Conservation (phyloP, 2,113 vertebrate genomes). For the Uria aalge region DNA sequence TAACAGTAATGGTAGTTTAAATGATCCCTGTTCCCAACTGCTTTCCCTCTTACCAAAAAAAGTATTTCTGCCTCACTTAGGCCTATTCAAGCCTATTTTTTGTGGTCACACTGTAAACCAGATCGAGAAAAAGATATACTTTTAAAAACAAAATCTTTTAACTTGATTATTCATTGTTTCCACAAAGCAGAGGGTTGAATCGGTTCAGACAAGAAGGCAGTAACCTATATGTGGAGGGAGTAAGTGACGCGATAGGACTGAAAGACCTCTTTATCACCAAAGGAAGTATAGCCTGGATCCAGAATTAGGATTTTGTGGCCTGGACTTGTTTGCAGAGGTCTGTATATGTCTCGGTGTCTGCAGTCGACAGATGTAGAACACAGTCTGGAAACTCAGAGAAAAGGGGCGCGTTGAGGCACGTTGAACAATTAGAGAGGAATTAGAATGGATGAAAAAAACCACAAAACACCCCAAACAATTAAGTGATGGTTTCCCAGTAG, state of each 20-base stretch:
- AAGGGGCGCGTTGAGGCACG: background rate
- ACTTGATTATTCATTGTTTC: background rate
- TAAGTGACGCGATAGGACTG: background rate
- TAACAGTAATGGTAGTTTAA: background rate
- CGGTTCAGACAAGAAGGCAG: background rate
- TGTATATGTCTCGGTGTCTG: background rate
- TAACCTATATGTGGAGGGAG: background rate
- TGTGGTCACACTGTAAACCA: background rate
- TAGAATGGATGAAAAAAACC: background rate
- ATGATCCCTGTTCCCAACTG: background rate
- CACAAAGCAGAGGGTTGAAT: background rate
- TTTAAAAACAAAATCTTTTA: background rate
- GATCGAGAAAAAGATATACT: rapidly evolving
- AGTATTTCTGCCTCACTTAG: background rate
- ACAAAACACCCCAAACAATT: background rate
- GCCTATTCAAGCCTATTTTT: background rate
- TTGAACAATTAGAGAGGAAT: background rate
- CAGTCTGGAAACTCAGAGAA: background rate
- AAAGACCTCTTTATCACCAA: background rate
- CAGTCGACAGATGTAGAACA: background rate
- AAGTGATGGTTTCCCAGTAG: background rate
- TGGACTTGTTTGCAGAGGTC: background rate
- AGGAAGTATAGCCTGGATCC: background rate
- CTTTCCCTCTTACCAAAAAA: background rate
- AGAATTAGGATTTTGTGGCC: background rate